Evolutionary conservation across 1,140 invertebrate genomes (phyloP), one percentile per base, ranked within the genome.

Genomic region (Planococcus citri): DNA sequence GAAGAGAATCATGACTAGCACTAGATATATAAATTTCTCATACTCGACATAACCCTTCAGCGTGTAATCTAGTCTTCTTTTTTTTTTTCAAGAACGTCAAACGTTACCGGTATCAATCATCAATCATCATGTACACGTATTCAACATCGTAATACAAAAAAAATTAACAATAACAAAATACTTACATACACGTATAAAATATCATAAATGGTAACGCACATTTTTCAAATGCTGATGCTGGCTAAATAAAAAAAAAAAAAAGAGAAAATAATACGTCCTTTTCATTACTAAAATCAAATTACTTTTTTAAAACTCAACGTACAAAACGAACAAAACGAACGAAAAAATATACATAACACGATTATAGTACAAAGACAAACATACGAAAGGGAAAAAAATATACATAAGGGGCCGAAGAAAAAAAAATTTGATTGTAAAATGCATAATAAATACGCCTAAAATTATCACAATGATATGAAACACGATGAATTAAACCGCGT

Each of bases 161-260:
- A n/a, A 51, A 51, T 33, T 51, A 51, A 51, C 41, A 51, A 51
- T 51, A 14, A 20, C 17, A 51, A 51, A 51, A 51, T 51, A 9
- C n/a, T 9, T 9, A 51, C 41, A 17, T 25, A 64, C 10, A 51
- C 17, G 17, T 25, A 64, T 64, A 64, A 64, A 64, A n/a, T n/a
- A n/a, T n/a, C n/a, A n/a, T n/a, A n/a, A n/a, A 64, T 64, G 60
- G 60, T 64, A 64, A 64, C 60, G 60, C 22, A 27, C 60, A 64
- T 20, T 64, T 51, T 51, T 6, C 41, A 51, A 51, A 51, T 17
- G 41, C 22, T 64, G n/a, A n/a, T 20, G 22, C 21, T 17, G 17
- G 60, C 10, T 24, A 64, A 64, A n/a, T n/a, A n/a, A n/a, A n/a
- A n/a, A n/a, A n/a, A n/a, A n/a, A n/a, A n/a, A n/a, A n/a, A n/a